phyloP scores from a whole-genome alignment of 2,888 invertebrate genomes.

The Tricholauxania praeusta region DNA sequence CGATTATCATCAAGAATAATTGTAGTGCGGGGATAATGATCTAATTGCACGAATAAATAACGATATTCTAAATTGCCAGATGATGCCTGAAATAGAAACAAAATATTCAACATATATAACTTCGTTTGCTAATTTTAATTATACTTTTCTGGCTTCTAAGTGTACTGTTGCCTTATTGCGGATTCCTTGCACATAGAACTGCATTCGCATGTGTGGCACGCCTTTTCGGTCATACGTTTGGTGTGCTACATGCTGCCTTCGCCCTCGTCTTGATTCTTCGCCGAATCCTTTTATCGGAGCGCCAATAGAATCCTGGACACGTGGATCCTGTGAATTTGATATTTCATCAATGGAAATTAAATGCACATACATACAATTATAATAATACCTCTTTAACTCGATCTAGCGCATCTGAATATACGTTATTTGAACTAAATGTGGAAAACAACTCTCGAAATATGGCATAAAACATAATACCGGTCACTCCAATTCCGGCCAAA shows the following conservation, averaged over 20 bases:
- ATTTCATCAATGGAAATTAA: background rate
- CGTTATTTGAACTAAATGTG: constrained; percentile 85
- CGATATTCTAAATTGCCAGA: constrained; percentile 83
- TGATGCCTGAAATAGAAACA: constrained; percentile 74
- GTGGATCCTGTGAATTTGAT: constrained; percentile 71
- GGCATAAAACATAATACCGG: constrained; percentile 84
- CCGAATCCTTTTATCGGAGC: constrained; percentile 90
- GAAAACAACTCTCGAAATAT: constrained; percentile 91
- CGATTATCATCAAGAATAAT: constrained; percentile 86
- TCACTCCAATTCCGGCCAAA: constrained; percentile 82
- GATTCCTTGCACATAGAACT: constrained; percentile 89
- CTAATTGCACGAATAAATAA: constrained; percentile 85
- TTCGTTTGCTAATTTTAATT: constrained; percentile 37
- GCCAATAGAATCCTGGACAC: constrained; percentile 87
- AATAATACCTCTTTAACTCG: constrained; percentile 74
- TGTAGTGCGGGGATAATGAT: constrained; percentile 80
- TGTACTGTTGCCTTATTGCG: constrained; percentile 86
- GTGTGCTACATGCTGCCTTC: constrained; percentile 87
- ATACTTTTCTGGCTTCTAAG: constrained; percentile 86
- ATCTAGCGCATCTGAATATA: constrained; percentile 84
- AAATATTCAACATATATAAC: background rate
- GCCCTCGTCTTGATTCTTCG: constrained; percentile 85
- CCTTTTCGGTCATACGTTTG: constrained; percentile 81
- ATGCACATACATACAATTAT: background rate
- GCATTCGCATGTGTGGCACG: constrained; percentile 85